Conservation (phyloP, 1,140 invertebrate species). For the Drosophila pseudoananassae region DNA sequence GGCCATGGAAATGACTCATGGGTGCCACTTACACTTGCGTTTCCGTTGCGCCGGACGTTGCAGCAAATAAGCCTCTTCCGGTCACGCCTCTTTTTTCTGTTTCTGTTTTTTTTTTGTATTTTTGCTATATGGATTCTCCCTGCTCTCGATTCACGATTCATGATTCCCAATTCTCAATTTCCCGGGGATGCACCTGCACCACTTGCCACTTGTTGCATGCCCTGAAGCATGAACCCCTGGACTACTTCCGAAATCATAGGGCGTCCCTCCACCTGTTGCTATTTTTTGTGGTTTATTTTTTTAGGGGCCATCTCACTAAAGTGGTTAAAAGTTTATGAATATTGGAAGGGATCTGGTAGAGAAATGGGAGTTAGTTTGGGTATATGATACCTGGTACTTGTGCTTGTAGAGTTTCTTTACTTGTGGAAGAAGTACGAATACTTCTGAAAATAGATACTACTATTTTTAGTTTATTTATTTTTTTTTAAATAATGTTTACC, state of each 20-base stretch:
- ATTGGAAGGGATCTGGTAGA: too few species aligned
- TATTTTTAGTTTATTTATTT: too few species aligned
- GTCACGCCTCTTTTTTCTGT: constrained; percentile 11
- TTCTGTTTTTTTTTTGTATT: neutral
- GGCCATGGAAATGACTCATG: constrained; percentile 28
- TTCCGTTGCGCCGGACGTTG: constrained; percentile 10
- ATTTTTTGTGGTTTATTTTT: neutral
- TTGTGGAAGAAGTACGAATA: too few species aligned
- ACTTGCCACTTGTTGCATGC: constrained; percentile 46
- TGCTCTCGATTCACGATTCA: constrained; percentile 1
- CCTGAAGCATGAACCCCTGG: constrained; percentile 34
- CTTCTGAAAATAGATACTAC: too few species aligned
- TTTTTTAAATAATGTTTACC: too few species aligned
- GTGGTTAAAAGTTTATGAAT: too few species aligned
- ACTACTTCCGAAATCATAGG: constrained; percentile 1
- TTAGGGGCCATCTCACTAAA: neutral
- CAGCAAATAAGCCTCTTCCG: constrained; percentile 71
- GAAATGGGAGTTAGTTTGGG: too few species aligned
- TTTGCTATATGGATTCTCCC: neutral
- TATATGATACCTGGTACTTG: too few species aligned
- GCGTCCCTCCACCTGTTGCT: constrained; percentile 21
- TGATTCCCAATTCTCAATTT: neutral
- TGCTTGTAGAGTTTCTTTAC: too few species aligned
- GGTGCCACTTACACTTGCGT: constrained; percentile 6
- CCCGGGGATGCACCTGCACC: constrained; percentile 21